Conservation (phyloP, 2,113 vertebrate genomes). For the Siphamia tubifer region DNA sequence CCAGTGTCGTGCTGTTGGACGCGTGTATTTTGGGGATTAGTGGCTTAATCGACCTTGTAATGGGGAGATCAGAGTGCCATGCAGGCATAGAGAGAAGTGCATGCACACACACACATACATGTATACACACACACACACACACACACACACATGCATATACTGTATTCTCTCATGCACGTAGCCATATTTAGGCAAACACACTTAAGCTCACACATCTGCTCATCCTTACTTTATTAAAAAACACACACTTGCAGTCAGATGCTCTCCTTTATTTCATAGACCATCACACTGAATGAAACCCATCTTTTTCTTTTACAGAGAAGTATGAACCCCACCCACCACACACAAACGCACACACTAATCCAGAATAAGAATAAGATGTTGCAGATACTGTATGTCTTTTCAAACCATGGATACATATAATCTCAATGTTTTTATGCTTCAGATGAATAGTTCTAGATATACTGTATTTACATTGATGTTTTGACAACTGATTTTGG, state of each 20-base stretch:
- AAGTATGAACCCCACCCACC: conserved; percentile 30
- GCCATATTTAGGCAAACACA: conserved; percentile 55
- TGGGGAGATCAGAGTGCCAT: conserved; percentile 83
- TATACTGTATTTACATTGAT: no score
- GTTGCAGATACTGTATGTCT: no score
- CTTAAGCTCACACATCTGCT: conserved; percentile 49
- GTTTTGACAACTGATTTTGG: no score
- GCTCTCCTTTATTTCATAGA: conserved; percentile 53
- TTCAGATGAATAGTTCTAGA: no score
- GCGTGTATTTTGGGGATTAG: conserved; percentile 85
- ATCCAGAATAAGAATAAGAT: no score
- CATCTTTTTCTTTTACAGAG: conserved; percentile 21
- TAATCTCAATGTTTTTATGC: no score
- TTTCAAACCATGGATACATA: no score
- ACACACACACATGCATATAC: conserved; percentile 51
- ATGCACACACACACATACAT: conserved; percentile 53
- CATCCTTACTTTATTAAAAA: conserved; percentile 59
- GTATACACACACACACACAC: no score
- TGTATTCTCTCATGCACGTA: conserved; percentile 37
- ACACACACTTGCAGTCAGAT: conserved; percentile 25
- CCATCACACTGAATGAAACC: conserved; percentile 38
- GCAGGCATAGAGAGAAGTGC: conserved; percentile 76
- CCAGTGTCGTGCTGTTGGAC: conserved; percentile 75
- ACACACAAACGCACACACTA: conserved; percentile 40
- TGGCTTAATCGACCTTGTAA: conserved; percentile 87